Evolutionary conservation across 1,140 invertebrate species (phyloP).

Genomic region (Callitettix versicolor): DNA sequence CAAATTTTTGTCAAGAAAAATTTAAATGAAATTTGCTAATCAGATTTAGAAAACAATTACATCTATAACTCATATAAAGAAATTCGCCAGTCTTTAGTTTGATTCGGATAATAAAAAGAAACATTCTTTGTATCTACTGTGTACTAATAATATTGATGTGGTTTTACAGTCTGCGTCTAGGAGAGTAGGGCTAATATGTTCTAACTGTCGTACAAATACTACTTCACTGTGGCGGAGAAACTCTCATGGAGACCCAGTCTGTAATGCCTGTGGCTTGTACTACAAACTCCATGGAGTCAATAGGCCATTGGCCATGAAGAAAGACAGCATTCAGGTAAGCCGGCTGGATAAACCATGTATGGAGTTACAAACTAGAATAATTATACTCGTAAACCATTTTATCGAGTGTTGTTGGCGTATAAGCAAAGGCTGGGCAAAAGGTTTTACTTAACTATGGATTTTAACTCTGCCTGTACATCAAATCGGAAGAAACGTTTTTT

Average conservation of each 20-base stretch:
- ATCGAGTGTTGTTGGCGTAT: too few species aligned
- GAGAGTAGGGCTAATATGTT: conserved; percentile 73
- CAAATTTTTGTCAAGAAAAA: too few species aligned
- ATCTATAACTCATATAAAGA: background rate
- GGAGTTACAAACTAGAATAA: too few species aligned
- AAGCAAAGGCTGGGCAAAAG: background rate
- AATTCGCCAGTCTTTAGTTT: background rate
- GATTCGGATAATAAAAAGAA: too few species aligned
- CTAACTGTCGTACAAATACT: conserved; percentile 77
- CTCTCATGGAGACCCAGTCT: conserved; percentile 75
- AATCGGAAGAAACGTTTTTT: too few species aligned
- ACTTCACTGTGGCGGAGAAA: conserved; percentile 89
- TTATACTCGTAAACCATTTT: too few species aligned
- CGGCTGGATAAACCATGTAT: too few species aligned
- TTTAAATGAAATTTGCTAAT: too few species aligned
- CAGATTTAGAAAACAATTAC: background rate
- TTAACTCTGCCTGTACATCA: too few species aligned
- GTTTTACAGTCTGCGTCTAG: conserved; percentile 52
- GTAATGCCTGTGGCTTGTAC: conserved; percentile 90
- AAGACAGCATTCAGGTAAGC: conserved; percentile 71
- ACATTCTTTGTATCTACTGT: too few species aligned
- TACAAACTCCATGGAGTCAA: conserved; percentile 83
- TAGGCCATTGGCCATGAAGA: conserved; percentile 86
- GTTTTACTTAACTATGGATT: too few species aligned
- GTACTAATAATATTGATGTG: background rate